Evolutionary conservation across 2,797 vertebrate genomes (phyloP).

Genomic region (Momotus momota): DNA sequence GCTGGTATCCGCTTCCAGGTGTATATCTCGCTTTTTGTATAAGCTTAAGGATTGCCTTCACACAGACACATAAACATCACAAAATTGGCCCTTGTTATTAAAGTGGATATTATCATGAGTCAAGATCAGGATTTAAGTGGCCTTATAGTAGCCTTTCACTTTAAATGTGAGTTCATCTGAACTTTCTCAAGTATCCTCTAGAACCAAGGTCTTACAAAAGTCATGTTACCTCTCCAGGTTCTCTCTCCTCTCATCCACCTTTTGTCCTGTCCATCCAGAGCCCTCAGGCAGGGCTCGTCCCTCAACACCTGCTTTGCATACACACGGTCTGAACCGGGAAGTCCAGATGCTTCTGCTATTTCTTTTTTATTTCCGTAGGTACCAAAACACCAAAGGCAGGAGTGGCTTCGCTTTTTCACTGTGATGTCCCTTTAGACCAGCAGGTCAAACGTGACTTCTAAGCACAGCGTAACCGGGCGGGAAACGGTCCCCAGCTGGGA

Average conservation of each 20-base stretch:
- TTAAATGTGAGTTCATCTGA: not conserved
- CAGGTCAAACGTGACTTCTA: accelerated
- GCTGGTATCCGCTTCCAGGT: not conserved
- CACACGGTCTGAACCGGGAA: accelerated
- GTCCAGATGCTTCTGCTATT: not conserved
- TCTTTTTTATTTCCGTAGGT: accelerated
- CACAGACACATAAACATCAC: not conserved
- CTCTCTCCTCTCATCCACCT: not conserved
- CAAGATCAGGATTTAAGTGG: not conserved
- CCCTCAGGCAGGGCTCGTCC: not conserved
- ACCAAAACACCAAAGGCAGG: accelerated
- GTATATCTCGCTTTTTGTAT: not conserved
- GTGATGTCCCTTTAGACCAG: accelerated
- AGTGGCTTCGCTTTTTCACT: accelerated
- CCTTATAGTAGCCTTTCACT: not conserved
- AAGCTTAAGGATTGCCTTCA: not conserved
- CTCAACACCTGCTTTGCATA: not conserved
- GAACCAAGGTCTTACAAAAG: not conserved
- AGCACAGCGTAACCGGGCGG: accelerated
- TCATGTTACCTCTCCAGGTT: not conserved
- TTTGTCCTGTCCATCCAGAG: not conserved
- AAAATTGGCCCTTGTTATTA: not conserved
- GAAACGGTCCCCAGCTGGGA: accelerated
- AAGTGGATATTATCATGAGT: not conserved
- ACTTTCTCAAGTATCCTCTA: not conserved